A percentile compares a stretch with the other conserved stretches of the same genome.
Evolutionary conservation across 2,797 vertebrate genomes (phyloP).

Genomic region (Naso thynnoides): DNA sequence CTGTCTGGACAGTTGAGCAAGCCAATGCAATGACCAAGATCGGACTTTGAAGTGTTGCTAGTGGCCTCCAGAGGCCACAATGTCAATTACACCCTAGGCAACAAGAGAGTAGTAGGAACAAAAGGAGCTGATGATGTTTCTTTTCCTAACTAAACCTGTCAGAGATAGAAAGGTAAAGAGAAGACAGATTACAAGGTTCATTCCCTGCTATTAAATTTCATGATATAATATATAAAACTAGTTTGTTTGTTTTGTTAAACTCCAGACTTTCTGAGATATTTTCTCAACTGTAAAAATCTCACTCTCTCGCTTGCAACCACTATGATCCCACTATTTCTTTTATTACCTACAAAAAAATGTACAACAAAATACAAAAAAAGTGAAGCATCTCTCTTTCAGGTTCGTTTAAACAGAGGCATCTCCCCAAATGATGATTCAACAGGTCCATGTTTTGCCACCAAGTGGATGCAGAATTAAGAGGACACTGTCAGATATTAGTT

Average conservation of each 20-base stretch:
- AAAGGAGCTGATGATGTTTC: neutral
- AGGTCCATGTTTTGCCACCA: neutral
- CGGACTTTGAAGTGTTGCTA: neutral
- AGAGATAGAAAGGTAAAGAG: neutral
- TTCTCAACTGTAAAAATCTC: neutral
- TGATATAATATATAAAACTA: neutral
- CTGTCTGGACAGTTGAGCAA: neutral
- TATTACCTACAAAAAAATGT: too few relatives aligned
- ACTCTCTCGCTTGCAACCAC: neutral
- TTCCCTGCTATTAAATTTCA: neutral
- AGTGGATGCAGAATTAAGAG: constrained; percentile 6
- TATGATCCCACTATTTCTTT: neutral
- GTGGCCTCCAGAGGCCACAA: neutral
- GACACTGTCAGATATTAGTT: neutral
- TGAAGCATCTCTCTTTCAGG: neutral
- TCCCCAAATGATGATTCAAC: constrained; percentile 1
- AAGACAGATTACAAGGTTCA: neutral
- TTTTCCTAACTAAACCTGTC: neutral
- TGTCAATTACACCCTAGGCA: neutral
- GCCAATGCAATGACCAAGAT: neutral
- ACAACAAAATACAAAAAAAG: too few relatives aligned
- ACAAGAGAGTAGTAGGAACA: neutral
- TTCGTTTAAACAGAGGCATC: neutral
- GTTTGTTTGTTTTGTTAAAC: neutral
- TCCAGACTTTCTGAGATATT: neutral